Evolutionary conservation across 2,113 vertebrate species (phyloP).

Genomic region (Alectura lathami): DNA sequence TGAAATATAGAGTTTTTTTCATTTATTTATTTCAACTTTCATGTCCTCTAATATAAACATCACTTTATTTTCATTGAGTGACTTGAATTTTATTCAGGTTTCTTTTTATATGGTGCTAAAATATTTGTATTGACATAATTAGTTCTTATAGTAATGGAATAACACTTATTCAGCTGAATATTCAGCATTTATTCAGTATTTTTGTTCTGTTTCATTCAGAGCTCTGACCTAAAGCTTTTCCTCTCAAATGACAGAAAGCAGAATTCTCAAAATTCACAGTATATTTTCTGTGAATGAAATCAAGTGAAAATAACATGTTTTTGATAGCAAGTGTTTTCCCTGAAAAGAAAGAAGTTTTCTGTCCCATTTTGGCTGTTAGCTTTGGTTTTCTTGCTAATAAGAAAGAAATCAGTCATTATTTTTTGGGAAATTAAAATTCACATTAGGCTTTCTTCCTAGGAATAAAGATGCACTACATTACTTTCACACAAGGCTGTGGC

Average conservation of each 20-base stretch:
- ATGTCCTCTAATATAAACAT: background rate
- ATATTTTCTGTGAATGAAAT: constrained; percentile 13
- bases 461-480: background rate
- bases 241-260: background rate
- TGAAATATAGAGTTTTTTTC: background rate
- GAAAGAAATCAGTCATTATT: background rate
- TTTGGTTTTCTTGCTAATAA: background rate
- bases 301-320: background rate
- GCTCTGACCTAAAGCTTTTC: background rate
- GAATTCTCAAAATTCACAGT: background rate
- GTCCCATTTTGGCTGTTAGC: background rate
- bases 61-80: constrained; percentile 11
- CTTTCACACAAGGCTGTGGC: background rate
- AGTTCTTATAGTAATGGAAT: background rate
- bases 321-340: background rate
- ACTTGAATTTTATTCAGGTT: constrained; percentile 21
- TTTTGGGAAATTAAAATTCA: background rate
- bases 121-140: constrained; percentile 51
- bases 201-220: constrained; percentile 13
- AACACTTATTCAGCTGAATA: constrained; percentile 44
- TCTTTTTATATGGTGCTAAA: constrained; percentile 42
- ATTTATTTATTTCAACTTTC: constrained; percentile 8
- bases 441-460: background rate
- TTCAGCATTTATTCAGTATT: constrained; percentile 1
- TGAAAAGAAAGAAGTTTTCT: background rate